A percentile compares a stretch with the other conserved stretches of the same genome.
These are phyloP conservation scores for Varanus salvator DNA, from an alignment of 2,113 vertebrate genomes.

Conservation along the genomic window DNA sequence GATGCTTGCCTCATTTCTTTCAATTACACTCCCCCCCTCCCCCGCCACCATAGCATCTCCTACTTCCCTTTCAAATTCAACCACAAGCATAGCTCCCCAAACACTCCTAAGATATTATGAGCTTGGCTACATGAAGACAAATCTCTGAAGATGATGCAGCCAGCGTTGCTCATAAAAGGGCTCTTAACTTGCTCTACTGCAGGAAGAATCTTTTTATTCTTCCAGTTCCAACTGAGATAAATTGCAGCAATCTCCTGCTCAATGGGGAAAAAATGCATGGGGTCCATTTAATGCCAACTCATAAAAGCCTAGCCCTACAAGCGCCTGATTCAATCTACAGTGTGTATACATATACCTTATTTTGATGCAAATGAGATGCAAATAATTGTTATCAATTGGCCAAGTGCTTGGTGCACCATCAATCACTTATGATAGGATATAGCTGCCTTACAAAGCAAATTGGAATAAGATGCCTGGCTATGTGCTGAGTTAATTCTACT, in stretches of 20 bases:
- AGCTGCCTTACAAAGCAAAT: not conserved
- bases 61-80: not conserved
- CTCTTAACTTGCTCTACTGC: not conserved
- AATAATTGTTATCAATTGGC: not conserved
- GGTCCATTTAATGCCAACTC: not conserved
- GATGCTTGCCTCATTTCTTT: not conserved
- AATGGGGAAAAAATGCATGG: not conserved
- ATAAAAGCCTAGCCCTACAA: not conserved
- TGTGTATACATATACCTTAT: not conserved
- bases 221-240: not conserved
- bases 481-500: not conserved
- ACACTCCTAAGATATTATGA: not conserved
- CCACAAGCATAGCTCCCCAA: not conserved
- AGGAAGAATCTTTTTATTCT: not conserved
- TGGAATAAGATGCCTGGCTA: not conserved
- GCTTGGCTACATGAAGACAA: constrained; percentile 9
- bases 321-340: not conserved
- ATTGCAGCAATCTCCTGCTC: not conserved
- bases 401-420: not conserved
- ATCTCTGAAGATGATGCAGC: not conserved
- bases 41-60: not conserved
- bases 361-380: constrained; percentile 1
- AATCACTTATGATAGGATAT: not conserved
- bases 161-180: not conserved
- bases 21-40: not conserved